Conservation (phyloP, 2,888 invertebrate species). For the Eupithecia inturbata region DNA sequence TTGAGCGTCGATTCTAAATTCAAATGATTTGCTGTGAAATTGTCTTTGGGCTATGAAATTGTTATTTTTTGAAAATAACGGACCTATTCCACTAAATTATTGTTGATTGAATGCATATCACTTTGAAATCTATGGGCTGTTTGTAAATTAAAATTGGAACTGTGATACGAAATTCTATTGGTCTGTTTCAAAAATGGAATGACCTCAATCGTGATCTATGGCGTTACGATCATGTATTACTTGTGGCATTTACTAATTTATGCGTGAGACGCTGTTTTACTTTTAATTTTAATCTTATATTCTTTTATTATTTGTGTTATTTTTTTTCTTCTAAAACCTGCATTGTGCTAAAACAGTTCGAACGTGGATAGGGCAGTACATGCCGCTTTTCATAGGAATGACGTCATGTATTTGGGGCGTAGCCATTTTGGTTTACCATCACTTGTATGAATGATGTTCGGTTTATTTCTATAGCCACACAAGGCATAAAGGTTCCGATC, state of each 20-base stretch:
- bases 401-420: conserved; percentile 95
- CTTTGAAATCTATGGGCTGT: conserved; percentile 27
- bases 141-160: conserved; percentile 61
- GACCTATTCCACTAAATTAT: conserved; percentile 31
- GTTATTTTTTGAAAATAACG: conserved; percentile 13
- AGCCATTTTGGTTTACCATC: conserved; percentile 78
- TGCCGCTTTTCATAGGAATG: conserved; percentile 94
- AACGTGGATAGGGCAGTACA: conserved; percentile 84
- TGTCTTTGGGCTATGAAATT: conserved; percentile 3
- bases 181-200: conserved; percentile 56
- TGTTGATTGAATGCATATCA: conserved; percentile 17
- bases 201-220: conserved; percentile 50
- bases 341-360: conserved; percentile 82
- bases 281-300: conserved; percentile 14
- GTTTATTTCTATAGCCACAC: conserved; percentile 47
- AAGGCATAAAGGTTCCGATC: background rate
- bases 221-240: conserved; percentile 70
- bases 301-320: conserved; percentile 44
- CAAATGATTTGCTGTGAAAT: conserved; percentile 4
- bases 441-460: conserved; percentile 66
- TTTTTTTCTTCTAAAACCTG: conserved; percentile 45
- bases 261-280: conserved; percentile 64
- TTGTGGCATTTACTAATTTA: conserved; percentile 71
- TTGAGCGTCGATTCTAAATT: background rate
- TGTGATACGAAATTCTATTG: conserved; percentile 67